Percentiles rank a stretch among this genome's conserved stretches.
phyloP scores from a whole-genome alignment of 1,140 invertebrate genomes.

The Bombus cullumanus region DNA sequence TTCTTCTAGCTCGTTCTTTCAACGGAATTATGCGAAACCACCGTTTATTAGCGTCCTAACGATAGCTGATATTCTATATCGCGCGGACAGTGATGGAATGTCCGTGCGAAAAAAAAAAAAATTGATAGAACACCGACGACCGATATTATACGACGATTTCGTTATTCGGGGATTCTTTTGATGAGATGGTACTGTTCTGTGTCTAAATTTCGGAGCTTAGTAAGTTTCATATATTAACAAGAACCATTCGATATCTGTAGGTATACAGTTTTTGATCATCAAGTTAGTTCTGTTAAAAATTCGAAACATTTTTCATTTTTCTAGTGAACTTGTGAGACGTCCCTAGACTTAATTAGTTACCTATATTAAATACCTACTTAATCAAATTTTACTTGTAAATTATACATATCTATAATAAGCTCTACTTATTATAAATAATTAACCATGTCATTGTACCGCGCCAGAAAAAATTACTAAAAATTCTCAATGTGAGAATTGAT shows the following conservation, averaged over 20 bases:
- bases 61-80: conserved; percentile 44
- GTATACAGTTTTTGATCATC: neutral
- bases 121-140: neutral
- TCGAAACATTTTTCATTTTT: neutral
- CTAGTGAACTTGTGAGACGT: neutral
- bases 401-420: too few relatives aligned
- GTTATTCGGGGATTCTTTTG: neutral
- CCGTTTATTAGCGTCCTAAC: conserved; percentile 65
- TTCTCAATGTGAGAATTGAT: too few relatives aligned
- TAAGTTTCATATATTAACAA: neutral
- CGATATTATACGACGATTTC: neutral
- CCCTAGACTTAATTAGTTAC: too few relatives aligned
- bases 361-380: too few relatives aligned
- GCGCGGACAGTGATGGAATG: conserved; percentile 56
- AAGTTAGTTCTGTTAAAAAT: neutral
- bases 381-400: too few relatives aligned
- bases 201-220: neutral
- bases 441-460: too few relatives aligned
- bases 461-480: too few relatives aligned
- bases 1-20: conserved; percentile 47
- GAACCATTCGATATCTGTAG: neutral
- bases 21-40: conserved; percentile 56
- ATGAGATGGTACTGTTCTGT: neutral
- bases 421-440: too few relatives aligned
- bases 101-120: neutral